These are phyloP conservation scores for Drosophila trapezifrons DNA, from an alignment of 1,140 invertebrate species.

Conservation along the genomic window DNA sequence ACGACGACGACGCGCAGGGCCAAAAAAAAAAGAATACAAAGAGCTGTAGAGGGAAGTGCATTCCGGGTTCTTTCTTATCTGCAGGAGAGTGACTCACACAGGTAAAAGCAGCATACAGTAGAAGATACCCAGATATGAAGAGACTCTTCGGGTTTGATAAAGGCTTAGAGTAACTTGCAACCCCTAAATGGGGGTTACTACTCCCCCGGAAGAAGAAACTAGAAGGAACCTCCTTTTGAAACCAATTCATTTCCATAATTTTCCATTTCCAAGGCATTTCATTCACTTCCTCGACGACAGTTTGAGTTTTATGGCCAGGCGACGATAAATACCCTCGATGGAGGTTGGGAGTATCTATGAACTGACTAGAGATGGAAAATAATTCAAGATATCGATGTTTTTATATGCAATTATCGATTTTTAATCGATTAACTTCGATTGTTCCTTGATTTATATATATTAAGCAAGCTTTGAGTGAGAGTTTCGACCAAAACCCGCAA, in stretches of 20 bases:
- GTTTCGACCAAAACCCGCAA: too few species aligned
- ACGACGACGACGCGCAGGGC: not conserved
- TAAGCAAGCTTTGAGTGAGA: too few species aligned
- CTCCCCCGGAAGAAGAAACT: not conserved
- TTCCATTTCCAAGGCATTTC: constrained; percentile 42
- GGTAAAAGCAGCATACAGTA: not conserved
- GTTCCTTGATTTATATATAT: too few species aligned
- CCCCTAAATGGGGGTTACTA: not conserved
- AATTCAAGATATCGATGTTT: not conserved
- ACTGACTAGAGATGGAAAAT: not conserved
- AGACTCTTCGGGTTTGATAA: not conserved
- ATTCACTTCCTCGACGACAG: constrained; percentile 21
- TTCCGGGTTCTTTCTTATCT: constrained; percentile 10
- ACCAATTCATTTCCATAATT: constrained; percentile 49
- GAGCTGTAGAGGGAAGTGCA: not conserved
- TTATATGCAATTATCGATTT: not conserved
- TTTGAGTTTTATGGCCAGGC: constrained; percentile 17
- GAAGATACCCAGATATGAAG: not conserved
- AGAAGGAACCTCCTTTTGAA: not conserved
- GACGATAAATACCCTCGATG: constrained; percentile 9
- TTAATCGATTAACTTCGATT: not conserved
- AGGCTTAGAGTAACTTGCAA: not conserved
- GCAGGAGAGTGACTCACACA: constrained; percentile 4
- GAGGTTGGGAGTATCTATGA: not conserved
- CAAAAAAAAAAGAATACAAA: not conserved